Conservation (phyloP, 2,797 vertebrate species). For the Enteromius treurensis region DNA sequence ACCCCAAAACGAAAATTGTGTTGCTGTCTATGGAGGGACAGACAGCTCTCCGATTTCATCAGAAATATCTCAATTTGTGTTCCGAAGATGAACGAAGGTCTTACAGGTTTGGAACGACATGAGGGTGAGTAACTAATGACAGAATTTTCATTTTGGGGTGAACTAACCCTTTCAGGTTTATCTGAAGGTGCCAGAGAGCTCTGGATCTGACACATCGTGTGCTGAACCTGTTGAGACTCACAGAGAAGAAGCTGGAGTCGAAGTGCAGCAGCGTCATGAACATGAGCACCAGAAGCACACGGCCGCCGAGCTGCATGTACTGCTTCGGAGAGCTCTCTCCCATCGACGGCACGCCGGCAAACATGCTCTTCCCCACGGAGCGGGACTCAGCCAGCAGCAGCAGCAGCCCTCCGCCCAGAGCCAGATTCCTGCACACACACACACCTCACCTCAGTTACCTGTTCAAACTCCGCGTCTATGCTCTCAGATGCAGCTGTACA, state of each 20-base stretch:
- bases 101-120: no score
- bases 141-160: no score
- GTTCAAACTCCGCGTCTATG: neutral
- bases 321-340: constrained; percentile 91
- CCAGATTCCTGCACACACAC: constrained; percentile 85
- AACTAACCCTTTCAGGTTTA: no score
- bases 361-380: constrained; percentile 98
- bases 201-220: neutral
- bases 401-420: constrained; percentile 93
- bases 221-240: constrained; percentile 73
- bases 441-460: no score
- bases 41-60: no score
- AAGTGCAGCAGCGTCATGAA: constrained; percentile 99
- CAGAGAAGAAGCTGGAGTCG: constrained; percentile 92
- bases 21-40: no score
- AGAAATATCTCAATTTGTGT: no score
- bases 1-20: no score
- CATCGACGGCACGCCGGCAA: constrained; percentile 90
- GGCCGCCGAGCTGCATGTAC: constrained; percentile 98
- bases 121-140: no score
- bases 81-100: no score
- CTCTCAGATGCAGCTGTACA: neutral
- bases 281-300: constrained; percentile 95
- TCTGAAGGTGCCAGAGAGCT: neutral
- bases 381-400: constrained; percentile 94